phyloP scores from a whole-genome alignment of 2,888 invertebrate species.

The Elysia crispata region DNA sequence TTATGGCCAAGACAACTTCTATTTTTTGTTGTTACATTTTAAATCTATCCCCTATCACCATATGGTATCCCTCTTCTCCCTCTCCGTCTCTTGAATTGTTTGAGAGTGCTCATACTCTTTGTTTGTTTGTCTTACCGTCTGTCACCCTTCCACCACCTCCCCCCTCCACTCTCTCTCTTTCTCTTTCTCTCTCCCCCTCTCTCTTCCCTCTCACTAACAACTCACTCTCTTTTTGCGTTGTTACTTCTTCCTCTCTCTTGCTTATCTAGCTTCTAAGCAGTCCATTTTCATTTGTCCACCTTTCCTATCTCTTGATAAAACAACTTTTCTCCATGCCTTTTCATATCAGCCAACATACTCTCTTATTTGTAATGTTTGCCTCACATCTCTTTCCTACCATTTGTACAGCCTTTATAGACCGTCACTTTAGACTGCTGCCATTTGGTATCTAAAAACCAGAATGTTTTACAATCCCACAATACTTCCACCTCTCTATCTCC shows the following conservation, averaged over 20 bases:
- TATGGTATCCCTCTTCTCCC: not conserved
- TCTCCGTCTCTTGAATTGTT: too few species aligned
- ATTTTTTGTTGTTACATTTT: too few species aligned
- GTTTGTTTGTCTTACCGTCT: too few species aligned
- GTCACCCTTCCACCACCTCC: too few species aligned
- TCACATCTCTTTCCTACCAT: too few species aligned
- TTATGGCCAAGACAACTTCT: too few species aligned
- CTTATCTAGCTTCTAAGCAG: not conserved
- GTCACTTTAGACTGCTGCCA: too few species aligned
- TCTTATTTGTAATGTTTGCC: not conserved
- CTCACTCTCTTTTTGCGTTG: too few species aligned
- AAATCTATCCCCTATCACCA: not conserved
- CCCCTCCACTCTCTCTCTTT: not conserved
- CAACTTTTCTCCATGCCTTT: constrained; percentile 3
- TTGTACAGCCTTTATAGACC: too few species aligned
- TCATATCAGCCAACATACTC: not conserved
- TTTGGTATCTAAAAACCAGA: too few species aligned
- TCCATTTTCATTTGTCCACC: not conserved
- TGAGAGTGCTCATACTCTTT: too few species aligned
- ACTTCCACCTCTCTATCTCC: not conserved
- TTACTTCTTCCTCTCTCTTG: not conserved
- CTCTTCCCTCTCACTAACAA: too few species aligned
- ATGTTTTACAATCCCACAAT: not conserved
- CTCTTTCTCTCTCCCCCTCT: not conserved
- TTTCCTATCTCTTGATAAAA: not conserved